Base-by-base conservation (phyloP, 2,797 vertebrate genomes). In the Hylomyscus alleni region DNA sequence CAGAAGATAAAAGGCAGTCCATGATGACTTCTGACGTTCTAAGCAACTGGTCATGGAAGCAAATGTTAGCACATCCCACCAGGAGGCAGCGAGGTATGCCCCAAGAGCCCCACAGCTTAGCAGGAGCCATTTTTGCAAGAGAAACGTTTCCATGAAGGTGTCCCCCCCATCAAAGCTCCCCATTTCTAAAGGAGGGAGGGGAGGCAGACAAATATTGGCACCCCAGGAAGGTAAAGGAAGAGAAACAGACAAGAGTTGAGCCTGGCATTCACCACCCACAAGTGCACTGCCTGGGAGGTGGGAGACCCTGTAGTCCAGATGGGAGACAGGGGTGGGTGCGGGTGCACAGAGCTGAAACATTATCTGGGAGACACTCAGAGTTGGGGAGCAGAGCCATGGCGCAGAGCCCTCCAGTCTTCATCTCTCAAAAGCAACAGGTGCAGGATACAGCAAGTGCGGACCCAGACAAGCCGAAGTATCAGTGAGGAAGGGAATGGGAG, bases 31-130 rank as follows among this genome's bases (percentile, higher is more conserved):
- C 58, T 56, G 89, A 93, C 67, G 73, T 91, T 73, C 65, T 47
- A 90, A 88, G 73, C 73, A 90, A 81, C n/a, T 17, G 72, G 58
- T 60, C 88, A 96, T 40, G 93, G 93, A 96, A 92, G 85, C 40
- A 80, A 95, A 58, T 54, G 91, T 44, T 47, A 69, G 58, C 24
- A 89, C 56, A 92, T 37, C 91, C 58, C 24, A 85, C 40, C 78
- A 72, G 56, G 84, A 3, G 40, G 22, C 60, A 65, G 67, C 13
- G 90, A 80, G 67, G 56, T 37, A 62, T 11, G 69, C 40, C 95
- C 77, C 78, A 73, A 86, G 24, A n/a, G 22, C 22, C n/a, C 12
- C 12, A 26, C 26, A 60, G 31, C 92, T 93, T 89, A 56, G 34
- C 50, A 14, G 17, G 37, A 95, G 52, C 9, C n/a, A 47, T 22